Base-by-base conservation (phyloP, 2,113 vertebrate species). In the Osmerus eperlanus region DNA sequence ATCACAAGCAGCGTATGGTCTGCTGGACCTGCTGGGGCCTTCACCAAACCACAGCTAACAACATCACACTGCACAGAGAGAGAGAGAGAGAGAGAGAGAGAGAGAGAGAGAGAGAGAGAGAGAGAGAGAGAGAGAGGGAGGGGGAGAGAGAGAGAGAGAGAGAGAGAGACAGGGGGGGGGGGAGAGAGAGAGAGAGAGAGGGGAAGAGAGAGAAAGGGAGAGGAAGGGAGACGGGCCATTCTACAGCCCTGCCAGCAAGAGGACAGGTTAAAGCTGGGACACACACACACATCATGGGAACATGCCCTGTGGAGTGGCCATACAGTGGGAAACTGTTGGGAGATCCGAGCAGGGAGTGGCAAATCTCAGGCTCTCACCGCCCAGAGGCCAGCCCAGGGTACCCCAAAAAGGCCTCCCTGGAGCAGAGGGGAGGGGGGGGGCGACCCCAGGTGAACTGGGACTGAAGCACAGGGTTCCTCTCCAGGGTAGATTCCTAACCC, bases 171-270 rank as follows among this genome's bases (percentile, higher is more conserved):
- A 73, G 23, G 23, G 1, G 23, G 23, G 23, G 23, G 23, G 23
- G 2, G 23, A 1, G 23, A 1, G 2, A 23, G 81, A 68, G 66
- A 23, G 70, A 74, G 73, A 87, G 85, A 86, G 85, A 87, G 87
- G 86, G 83, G 78, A 74, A 87, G 87, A 90, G 85, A 3, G 56
- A 19, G 1, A 64, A 41, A 7, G 80, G 36, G 74, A 76, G 71
- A 53, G 60, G 41, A 25, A 19, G 19, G 14, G 21, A 51, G 67
- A 59, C 70, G 55, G 32, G 32, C 4, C 6, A 36, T 4, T 36
- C 32, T 3, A 36, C 4, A 36, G 32, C 32, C 32, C 32, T 36
- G 32, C 18, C 54, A 63, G 25, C 12, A 25, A 59, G n/a, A 23
- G 18, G n/a, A 14, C 11, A 64, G 11, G 18, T 5, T 15, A 19